These are phyloP conservation scores for Luperina nickerlii DNA, from an alignment of 2,888 invertebrate species.

Conservation along the genomic window DNA sequence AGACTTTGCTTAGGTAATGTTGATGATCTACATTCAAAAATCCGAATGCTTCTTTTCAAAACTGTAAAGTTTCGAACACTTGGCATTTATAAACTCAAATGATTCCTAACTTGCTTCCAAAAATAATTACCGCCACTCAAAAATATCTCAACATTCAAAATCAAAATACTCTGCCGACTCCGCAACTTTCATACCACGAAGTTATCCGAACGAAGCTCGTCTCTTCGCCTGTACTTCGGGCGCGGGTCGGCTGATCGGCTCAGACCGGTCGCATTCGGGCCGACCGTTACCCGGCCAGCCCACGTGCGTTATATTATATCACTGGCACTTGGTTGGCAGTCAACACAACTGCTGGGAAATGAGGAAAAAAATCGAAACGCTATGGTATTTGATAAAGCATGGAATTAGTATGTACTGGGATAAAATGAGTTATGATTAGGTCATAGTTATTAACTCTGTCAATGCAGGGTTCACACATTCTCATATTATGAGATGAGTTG, in stretches of 20 bases:
- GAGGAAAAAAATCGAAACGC: slow-evolving; percentile 44
- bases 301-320: slow-evolving; percentile 63
- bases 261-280: slow-evolving; percentile 76
- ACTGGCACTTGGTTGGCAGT: no score
- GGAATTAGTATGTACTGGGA: neutral
- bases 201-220: slow-evolving; percentile 29
- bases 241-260: slow-evolving; percentile 35
- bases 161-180: slow-evolving; percentile 17
- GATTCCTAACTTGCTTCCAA: no score
- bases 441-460: neutral
- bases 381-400: slow-evolving; percentile 3
- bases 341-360: slow-evolving; percentile 46
- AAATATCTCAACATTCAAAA: slow-evolving; percentile 21
- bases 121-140: neutral
- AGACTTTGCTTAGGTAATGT: neutral
- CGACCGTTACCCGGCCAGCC: slow-evolving; percentile 75
- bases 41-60: neutral
- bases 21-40: neutral
- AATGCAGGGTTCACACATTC: neutral
- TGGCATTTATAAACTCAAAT: neutral
- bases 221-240: slow-evolving; percentile 17
- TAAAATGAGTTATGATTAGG: slow-evolving; percentile 3
- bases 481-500: no score
- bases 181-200: slow-evolving; percentile 17
- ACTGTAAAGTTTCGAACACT: neutral